Evolutionary conservation across 1,140 invertebrate genomes (phyloP).

Genomic region (Ectropis grisescens): DNA sequence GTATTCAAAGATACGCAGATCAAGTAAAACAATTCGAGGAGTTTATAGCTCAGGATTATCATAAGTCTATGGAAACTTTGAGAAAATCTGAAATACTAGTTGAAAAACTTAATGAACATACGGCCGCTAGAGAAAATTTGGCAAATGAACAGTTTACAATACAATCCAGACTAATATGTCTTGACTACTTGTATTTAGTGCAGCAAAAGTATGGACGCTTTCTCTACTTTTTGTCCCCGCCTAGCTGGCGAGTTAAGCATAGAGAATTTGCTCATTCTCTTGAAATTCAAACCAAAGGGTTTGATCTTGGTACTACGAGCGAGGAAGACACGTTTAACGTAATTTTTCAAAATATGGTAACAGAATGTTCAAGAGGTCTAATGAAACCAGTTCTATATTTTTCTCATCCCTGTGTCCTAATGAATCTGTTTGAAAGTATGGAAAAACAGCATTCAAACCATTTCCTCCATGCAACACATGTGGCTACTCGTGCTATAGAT

Average conservation of each 20-base stretch:
- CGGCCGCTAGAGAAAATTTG: slow-evolving; percentile 48
- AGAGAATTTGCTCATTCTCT: slow-evolving; percentile 50
- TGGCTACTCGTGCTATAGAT: slow-evolving; percentile 24
- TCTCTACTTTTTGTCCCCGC: slow-evolving; percentile 73
- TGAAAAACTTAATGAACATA: slow-evolving; percentile 45
- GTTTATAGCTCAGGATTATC: slow-evolving; percentile 72
- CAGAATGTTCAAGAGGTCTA: slow-evolving; percentile 45
- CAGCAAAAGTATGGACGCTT: slow-evolving; percentile 76
- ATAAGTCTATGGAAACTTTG: slow-evolving; percentile 69
- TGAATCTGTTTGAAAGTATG: slow-evolving; percentile 71
- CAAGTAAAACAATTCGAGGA: slow-evolving; percentile 71
- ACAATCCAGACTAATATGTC: slow-evolving; percentile 68
- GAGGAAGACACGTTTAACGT: slow-evolving; percentile 55
- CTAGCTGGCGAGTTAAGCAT: slow-evolving; percentile 65
- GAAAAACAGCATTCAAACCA: slow-evolving; percentile 67
- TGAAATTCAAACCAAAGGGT: slow-evolving; percentile 53
- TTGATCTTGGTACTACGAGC: slow-evolving; percentile 36
- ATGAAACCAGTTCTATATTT: slow-evolving; percentile 70
- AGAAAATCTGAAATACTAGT: slow-evolving; percentile 57
- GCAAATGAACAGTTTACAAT: slow-evolving; percentile 56
- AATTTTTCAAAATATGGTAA: slow-evolving; percentile 63
- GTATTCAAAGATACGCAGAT: slow-evolving; percentile 53
- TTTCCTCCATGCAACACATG: slow-evolving; percentile 33
- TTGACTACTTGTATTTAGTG: slow-evolving; percentile 73
- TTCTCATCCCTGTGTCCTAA: slow-evolving; percentile 64